phyloP scores from a whole-genome alignment of 2,113 vertebrate species.

The Dolichotis patagonum region DNA sequence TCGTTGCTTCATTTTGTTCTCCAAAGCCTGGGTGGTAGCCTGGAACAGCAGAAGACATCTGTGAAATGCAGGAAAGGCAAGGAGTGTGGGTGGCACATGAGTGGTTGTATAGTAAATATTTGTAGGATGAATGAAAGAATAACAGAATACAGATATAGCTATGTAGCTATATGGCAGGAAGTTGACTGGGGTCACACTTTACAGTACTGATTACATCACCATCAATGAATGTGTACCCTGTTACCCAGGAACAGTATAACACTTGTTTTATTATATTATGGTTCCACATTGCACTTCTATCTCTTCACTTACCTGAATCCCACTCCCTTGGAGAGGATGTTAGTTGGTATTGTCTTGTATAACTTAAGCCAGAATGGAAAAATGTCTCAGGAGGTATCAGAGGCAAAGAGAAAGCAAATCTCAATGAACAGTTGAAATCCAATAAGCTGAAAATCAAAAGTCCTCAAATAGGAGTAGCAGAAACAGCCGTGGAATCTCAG shows the following conservation, averaged over 20 bases:
- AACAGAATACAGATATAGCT: conserved; percentile 32
- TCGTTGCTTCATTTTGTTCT: background rate
- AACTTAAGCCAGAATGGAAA: background rate
- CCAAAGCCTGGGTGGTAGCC: conserved; percentile 28
- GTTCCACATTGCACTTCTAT: background rate
- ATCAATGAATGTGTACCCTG: conserved; percentile 39
- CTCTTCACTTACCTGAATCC: conserved; percentile 4
- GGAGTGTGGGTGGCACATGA: conserved; percentile 58
- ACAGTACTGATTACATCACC: conserved; percentile 58
- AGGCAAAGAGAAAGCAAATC: conserved; percentile 24
- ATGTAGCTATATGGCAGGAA: conserved; percentile 45
- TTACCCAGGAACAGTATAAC: background rate
- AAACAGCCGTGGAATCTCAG: conserved; percentile 52
- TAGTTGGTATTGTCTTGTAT: background rate
- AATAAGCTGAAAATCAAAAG: background rate
- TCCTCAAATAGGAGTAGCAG: background rate
- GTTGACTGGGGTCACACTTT: conserved; percentile 52
- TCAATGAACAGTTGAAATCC: conserved; percentile 18
- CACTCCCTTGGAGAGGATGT: background rate
- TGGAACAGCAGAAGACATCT: background rate
- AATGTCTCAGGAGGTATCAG: background rate
- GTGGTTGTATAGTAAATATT: conserved; percentile 69
- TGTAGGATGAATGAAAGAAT: conserved; percentile 69
- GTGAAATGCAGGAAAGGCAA: background rate
- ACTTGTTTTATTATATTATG: conserved; percentile 33